Base-by-base conservation (phyloP, 1,140 invertebrate genomes). In the Heliconius melpomene region DNA sequence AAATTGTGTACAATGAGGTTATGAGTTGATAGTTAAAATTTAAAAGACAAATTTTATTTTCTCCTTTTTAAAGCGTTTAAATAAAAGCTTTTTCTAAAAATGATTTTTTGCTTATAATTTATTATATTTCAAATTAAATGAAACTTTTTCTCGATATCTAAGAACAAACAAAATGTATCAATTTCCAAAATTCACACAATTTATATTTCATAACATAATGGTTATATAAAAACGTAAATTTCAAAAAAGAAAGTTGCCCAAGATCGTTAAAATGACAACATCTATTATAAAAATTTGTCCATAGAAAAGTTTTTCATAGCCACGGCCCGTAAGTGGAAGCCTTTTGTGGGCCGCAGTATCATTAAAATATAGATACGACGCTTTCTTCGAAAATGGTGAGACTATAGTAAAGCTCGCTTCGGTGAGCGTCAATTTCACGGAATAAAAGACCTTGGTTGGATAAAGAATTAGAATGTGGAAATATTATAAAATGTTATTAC, bases 361-460 rank as follows among this genome's bases (percentile, higher is more conserved):
- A 75, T 75, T 75, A 75, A 75, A 60, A 75, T 38, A 60, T 38
- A 75, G 74, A 75, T 60, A 75, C 18, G 52, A 23, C 50, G 46
- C 52, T 46, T 74, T 20, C 73, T 60, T 60, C 57, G 23, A 60
- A 23, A 60, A 60, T 60, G 57, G 57, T 60, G 20, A 60, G 57
- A 60, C 57, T 60, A 60, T 60, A 60, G 57, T 60, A 60, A n/a
- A 60, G 57, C 57, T 60, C 57, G 57, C n/a, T 60, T 60, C 57
- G 57, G 57, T 60, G 57, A 23, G 57, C 57, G 8, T 60, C 57
- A 60, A 60, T 60, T 60, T 60, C 57, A 60, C 20, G 11, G n/a
- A n/a, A 60, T 60, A 60, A 60, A 60, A 60, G 57, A 60, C 23
- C 57, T 60, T 20, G 57, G 57, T 1, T 60, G 20, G 20, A 23